Conservation (phyloP, 1,140 invertebrate species). For the Diorhabda carinulata region DNA sequence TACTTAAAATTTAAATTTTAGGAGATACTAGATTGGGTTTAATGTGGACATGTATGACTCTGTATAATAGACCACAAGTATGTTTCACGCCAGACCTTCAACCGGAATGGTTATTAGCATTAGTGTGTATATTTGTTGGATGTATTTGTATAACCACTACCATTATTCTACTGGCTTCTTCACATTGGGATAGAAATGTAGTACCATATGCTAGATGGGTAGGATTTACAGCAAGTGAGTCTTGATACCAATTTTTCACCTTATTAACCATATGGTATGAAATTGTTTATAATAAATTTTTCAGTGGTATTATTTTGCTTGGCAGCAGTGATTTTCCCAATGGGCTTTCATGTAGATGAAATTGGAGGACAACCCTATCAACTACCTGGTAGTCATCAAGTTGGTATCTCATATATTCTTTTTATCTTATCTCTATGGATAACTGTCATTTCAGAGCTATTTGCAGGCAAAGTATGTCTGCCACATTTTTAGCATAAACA, state of each 20-base stretch:
- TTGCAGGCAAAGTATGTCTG: slow-evolving; percentile 95
- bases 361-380: slow-evolving; percentile 95
- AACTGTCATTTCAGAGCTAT: slow-evolving; percentile 91
- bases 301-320: slow-evolving; percentile 92
- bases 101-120: slow-evolving; percentile 84
- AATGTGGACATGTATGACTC: slow-evolving; percentile 90
- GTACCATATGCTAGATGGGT: slow-evolving; percentile 92
- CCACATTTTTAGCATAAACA: slow-evolving; percentile 73
- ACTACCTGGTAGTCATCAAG: slow-evolving; percentile 90
- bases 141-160: slow-evolving; percentile 91
- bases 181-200: slow-evolving; percentile 86
- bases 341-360: slow-evolving; percentile 92
- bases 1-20: slow-evolving; percentile 36
- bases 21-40: slow-evolving; percentile 85
- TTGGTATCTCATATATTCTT: slow-evolving; percentile 92
- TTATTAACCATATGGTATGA: no score
- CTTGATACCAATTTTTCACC: no score
- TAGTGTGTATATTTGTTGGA: slow-evolving; percentile 88
- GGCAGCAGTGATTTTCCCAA: slow-evolving; percentile 92
- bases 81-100: slow-evolving; percentile 84
- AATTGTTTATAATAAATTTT: slow-evolving; percentile 44
- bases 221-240: slow-evolving; percentile 89
- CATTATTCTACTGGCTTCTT: slow-evolving; percentile 79
- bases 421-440: slow-evolving; percentile 95
- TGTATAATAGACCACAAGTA: slow-evolving; percentile 82